Conservation (phyloP, 2,797 vertebrate species). For the Phoebastria nigripes region DNA sequence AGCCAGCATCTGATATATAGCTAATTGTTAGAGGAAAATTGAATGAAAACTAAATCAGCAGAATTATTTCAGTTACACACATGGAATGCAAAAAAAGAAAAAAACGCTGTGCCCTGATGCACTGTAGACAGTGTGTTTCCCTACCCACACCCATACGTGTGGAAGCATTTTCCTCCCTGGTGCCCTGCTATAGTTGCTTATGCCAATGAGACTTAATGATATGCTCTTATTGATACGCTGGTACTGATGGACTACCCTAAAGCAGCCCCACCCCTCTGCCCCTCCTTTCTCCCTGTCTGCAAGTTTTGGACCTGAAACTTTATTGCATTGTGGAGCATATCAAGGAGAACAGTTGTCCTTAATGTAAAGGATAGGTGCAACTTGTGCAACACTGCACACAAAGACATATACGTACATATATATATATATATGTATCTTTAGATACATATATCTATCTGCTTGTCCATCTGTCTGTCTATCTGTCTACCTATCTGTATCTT, state of each 20-base stretch:
- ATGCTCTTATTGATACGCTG: background rate
- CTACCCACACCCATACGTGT: background rate
- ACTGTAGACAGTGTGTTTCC: background rate
- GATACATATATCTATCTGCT: background rate
- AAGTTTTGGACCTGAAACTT: background rate
- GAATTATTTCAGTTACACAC: background rate
- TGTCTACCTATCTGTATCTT: background rate
- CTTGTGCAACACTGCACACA: background rate
- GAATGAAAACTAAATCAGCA: background rate
- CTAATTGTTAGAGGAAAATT: background rate
- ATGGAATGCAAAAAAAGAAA: background rate
- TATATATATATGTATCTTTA: too few species aligned
- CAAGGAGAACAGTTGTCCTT: background rate
- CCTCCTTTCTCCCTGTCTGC: background rate
- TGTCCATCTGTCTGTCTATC: too few species aligned
- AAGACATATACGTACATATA: background rate
- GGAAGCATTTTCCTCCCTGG: background rate
- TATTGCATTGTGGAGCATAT: background rate
- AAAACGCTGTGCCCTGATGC: rapidly evolving
- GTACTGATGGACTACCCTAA: background rate
- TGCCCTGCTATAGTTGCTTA: background rate
- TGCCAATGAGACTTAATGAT: background rate
- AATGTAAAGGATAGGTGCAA: background rate
- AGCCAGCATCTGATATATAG: background rate
- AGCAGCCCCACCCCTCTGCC: background rate